Base-by-base conservation (phyloP, 2,888 invertebrate species). In the Fragum sueziense region DNA sequence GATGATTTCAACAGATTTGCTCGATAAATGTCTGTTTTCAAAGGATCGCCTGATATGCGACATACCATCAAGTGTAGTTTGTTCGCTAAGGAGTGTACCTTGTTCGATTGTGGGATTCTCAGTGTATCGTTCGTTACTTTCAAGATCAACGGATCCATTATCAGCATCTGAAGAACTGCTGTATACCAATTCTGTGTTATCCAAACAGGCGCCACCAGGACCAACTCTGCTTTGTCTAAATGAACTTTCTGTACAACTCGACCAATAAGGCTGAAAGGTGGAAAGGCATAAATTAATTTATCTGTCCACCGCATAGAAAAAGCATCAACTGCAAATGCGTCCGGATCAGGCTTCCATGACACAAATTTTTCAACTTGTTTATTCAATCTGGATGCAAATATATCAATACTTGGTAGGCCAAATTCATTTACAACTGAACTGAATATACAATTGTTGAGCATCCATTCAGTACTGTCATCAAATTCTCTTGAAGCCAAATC, bases 11-110 rank as follows among this genome's bases (percentile, higher is more conserved):
- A 70, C 41, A 75, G 82, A 65, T 31, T 73, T 41, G 61, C 47
- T 59, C 57, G 85, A 76, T 54, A 85, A 17, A 27, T 73, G 70
- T 68, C 75, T 62, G 22, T 7, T 37, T 69, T 54, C n/a, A n/a
- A 81, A 69, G 1, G 69, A 3, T 80, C 76, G 33, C 81, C 81
- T 9, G 84, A 85, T 68, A 85, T 65, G 68, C 69, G n/a, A n/a
- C n/a, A n/a, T n/a, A n/a, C n/a, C n/a, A n/a, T n/a, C n/a, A n/a
- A n/a, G n/a, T n/a, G n/a, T n/a, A n/a, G n/a, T n/a, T n/a, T n/a
- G n/a, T n/a, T n/a, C n/a, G n/a, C n/a, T n/a, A n/a, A n/a, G n/a
- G n/a, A n/a, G n/a, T n/a, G n/a, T n/a, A n/a, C n/a, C n/a, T n/a
- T n/a, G n/a, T n/a, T n/a, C n/a, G n/a, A n/a, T n/a, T n/a, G n/a